Percentiles rank a stretch among this genome's conserved stretches.
These are phyloP conservation scores for Drosophila ezoana DNA, from an alignment of 2,888 invertebrate species.

Conservation along the genomic window DNA sequence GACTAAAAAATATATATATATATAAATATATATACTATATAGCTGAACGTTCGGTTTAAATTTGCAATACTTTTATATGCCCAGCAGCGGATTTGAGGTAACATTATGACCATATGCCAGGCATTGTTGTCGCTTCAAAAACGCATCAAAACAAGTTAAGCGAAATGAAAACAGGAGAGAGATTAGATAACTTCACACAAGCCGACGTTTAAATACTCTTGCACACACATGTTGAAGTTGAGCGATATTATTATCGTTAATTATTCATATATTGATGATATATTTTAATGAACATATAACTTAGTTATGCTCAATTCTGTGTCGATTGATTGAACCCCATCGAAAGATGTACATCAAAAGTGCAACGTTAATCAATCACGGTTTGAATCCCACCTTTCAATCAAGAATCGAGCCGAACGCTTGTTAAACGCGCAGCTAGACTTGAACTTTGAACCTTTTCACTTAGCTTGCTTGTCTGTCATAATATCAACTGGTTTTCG, in stretches of 20 bases:
- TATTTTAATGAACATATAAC: too few species aligned
- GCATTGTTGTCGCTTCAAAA: slow-evolving; percentile 1
- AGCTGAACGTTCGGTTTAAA: slow-evolving; percentile 11
- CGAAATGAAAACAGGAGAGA: neutral
- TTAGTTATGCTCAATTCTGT: too few species aligned
- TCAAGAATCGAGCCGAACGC: too few species aligned
- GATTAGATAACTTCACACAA: neutral
- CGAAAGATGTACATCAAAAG: too few species aligned
- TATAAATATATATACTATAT: slow-evolving; percentile 21
- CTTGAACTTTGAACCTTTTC: too few species aligned
- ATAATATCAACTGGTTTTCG: slow-evolving; percentile 2
- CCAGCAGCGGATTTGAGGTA: slow-evolving; percentile 13
- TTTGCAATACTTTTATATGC: slow-evolving; percentile 25
- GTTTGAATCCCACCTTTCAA: too few species aligned
- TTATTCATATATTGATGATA: too few species aligned
- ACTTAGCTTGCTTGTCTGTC: slow-evolving; percentile 8
- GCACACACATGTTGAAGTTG: too few species aligned
- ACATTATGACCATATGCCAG: slow-evolving; percentile 25
- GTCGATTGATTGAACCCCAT: too few species aligned
- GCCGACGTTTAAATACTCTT: neutral
- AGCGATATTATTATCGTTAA: too few species aligned
- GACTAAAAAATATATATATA: slow-evolving; percentile 41
- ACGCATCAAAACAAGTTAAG: neutral
- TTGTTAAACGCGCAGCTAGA: too few species aligned
- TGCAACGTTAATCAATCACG: too few species aligned